Base-by-base conservation (phyloP, 2,888 invertebrate species). In the Idaea aversata region DNA sequence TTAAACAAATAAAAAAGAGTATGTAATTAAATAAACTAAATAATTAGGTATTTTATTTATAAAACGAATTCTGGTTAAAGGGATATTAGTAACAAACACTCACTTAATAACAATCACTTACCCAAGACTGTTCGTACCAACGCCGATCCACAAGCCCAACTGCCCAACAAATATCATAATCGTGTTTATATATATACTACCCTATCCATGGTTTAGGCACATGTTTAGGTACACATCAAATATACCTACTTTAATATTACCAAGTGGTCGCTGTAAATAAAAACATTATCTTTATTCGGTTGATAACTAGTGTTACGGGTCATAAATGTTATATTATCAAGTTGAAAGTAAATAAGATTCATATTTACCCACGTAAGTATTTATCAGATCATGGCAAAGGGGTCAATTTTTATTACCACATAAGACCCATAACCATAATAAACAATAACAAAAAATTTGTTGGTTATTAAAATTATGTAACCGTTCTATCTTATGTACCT, bases 81-180 rank as follows among this genome's bases (percentile, higher is more conserved):
- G 2, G 25, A 2, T 25, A 25, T 25, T 25, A 25, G 25, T 57
- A 57, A 57, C 7, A 57, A 57, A 1, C 2, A 57, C 57, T 57
- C 10, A 13, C n/a, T 38, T 3, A 62, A 10, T 59, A 7, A 62
- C 34, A 0, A 16, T 3, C 38, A 15, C 67, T 67, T 36, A 70
- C 70, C 63, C 63, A 65, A 70, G 66, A 66, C 15, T 63, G 67
- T 65, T 64, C 62, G 57, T 58, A 60, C 38, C 63, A 15, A 6
- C 67, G 36, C 67, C 61, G 62, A 58, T 65, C 63, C 64, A 61
- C 57, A 36, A 63, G 57, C 35, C 57, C 15, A 63, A 67, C 66
- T 70, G 63, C 13, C 25, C 16, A 34, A 10, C 59, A 5, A 63
- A 15, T 16, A 62, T 63, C 34, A 57, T 25, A 15, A 62, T 5